Percentiles rank a stretch among this genome's conserved stretches.
These are phyloP conservation scores for Plutella xylostella DNA, from an alignment of 2,888 invertebrate species.

Conservation along the genomic window DNA sequence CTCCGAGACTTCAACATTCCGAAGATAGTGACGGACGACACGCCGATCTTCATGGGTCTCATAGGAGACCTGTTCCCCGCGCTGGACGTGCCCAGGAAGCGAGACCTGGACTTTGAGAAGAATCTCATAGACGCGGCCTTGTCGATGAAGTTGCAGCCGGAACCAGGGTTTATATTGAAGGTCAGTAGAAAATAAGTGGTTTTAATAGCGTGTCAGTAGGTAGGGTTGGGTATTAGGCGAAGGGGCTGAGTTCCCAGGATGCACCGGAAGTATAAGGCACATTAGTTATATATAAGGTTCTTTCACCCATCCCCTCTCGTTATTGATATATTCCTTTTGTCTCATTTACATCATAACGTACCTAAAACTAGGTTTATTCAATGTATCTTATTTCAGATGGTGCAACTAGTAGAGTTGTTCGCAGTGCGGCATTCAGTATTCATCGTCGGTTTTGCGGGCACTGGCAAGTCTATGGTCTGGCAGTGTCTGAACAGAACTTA, in stretches of 20 bases:
- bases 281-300: too few relatives aligned
- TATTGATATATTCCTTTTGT: neutral
- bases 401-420: conserved; percentile 92
- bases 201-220: too few relatives aligned
- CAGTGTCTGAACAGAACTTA: conserved; percentile 89
- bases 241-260: too few relatives aligned
- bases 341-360: too few relatives aligned
- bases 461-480: conserved; percentile 95
- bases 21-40: conserved; percentile 93
- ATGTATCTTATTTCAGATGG: conserved; percentile 73
- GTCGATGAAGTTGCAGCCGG: conserved; percentile 89
- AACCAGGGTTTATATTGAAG: conserved; percentile 88
- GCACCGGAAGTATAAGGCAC: neutral
- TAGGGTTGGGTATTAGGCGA: too few relatives aligned
- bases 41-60: conserved; percentile 92
- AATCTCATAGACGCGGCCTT: conserved; percentile 80
- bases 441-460: conserved; percentile 87
- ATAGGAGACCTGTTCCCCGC: conserved; percentile 95
- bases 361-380: too few relatives aligned
- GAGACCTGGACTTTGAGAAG: conserved; percentile 87
- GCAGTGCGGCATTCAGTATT: conserved; percentile 96
- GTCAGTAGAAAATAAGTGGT: too few relatives aligned
- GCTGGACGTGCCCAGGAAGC: conserved; percentile 90
- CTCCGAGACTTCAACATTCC: conserved; percentile 94
- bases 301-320: too few relatives aligned